Base-by-base conservation (phyloP, 1,140 invertebrate species). In the Drosophila pseudoananassae region DNA sequence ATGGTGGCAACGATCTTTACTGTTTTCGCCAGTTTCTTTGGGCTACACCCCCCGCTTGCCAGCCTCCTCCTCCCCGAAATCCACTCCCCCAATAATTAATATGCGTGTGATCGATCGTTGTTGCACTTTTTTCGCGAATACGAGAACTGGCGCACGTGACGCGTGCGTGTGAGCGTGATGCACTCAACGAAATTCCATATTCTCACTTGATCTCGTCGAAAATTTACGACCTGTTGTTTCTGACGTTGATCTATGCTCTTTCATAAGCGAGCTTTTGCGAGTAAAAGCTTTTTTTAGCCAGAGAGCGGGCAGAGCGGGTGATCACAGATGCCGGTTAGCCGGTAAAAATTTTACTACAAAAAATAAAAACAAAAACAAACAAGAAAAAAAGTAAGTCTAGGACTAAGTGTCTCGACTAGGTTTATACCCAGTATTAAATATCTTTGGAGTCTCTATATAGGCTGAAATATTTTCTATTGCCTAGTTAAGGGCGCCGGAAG, bases 1-100 rank as follows among this genome's bases (percentile, higher is more conserved):
- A 85, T 64, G 69, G 63, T 50, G 79, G 80, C 79, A 83, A 85
- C 83, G 82, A 85, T 85, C 82, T 85, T 53, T 78, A 76, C 76
- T 36, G 40, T 70, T 56, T 69, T 68, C 49, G 25, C 29, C 15
- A 12, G 46, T 50, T 63, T 43, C 45, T 49, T 43, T 10, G 15
- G 15, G 15, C 15, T 9, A n/a, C 0, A 7, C 10, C 12, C 20
- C 45, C 31, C 12, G 10, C 45, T 20, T 3, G 17, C 33, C 45
- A 23, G 31, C 40, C 40, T 20, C 20, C 20, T 20, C 20, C 14
- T 6, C 14, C 3, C 0, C 40, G 4, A 6, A 14, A 14, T 51
- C 25, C 47, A 14, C 47, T 23, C 27, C 49, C 49, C 27, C n/a
- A 43, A 43, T 43, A 47, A 69, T 70, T 70, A 70, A 70, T 68